Base-by-base conservation (phyloP, 2,113 vertebrate species). In the Amphiprion percula region DNA sequence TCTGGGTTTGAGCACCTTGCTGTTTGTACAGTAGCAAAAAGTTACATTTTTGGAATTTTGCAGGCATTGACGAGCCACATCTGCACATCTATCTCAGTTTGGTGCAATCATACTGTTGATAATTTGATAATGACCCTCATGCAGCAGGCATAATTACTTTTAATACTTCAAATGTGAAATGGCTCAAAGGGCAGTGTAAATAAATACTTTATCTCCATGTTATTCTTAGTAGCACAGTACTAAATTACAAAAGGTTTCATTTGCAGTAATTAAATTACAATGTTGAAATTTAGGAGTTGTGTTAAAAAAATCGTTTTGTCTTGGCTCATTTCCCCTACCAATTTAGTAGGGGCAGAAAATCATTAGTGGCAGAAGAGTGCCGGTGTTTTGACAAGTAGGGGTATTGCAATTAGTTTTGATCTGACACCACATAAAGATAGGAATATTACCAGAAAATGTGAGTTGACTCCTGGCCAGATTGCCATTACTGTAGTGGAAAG, bases 1-100 rank as follows among this genome's bases (percentile, higher is more conserved):
- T 50, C 39, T 56, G 64, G 50, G 28, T 54, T 78, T 47, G 69
- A 76, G 83, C 49, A 56, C 28, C 68, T 83, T 50, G 23, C 44
- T 87, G 68, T 87, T 82, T 75, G 84, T 70, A 44, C 77, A 68
- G 54, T 28, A 41, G 80, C 54, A 54, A 61, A 66, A 69, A 49
- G 65, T 75, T 58, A 19, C 33, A 21, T 77, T 81, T 65, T 62
- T 28, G 49, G 53, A 24, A 80, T 81, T 73, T 83, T 73, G 55
- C 49, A 62, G 24, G 44, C 63, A 24, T 49, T 71, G 61, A 41
- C n/a, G 6, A 67, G 68, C 47, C 44, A 49, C 64, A 60, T 77
- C 68, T 69, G 65, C 41, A 72, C 50, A 79, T 59, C 50, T 62
- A 50, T 61, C n/a, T 54, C 49, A 19, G 61, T 70, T 12, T 60